A percentile compares a stretch with the other conserved stretches of the same genome.
Conservation (phyloP, 2,113 vertebrate genomes). For the Naja naja region DNA sequence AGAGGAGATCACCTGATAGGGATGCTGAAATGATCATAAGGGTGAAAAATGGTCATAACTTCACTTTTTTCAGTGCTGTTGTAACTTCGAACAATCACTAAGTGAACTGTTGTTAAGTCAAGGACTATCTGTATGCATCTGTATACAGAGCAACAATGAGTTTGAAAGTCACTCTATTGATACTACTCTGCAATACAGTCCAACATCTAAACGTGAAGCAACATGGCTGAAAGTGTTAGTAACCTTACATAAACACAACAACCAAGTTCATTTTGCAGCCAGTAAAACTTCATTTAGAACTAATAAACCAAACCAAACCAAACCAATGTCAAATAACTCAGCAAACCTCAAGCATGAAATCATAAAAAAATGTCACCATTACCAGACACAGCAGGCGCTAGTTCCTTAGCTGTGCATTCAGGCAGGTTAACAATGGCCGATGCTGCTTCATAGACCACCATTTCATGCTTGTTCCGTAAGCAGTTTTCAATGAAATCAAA, state of each 20-base stretch:
- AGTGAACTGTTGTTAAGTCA: too few relatives aligned
- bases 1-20: too few relatives aligned
- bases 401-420: conserved; percentile 78
- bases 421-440: conserved; percentile 79
- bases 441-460: conserved; percentile 82
- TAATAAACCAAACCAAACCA: neutral
- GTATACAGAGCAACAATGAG: neutral
- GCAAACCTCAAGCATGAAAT: neutral
- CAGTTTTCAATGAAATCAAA: conserved; percentile 83
- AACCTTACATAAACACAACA: neutral
- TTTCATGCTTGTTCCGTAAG: conserved; percentile 79
- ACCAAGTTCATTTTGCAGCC: neutral
- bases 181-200: neutral
- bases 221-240: neutral
- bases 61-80: too few relatives aligned
- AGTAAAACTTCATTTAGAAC: conserved; percentile 11
- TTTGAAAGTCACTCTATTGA: neutral
- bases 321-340: neutral
- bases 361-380: conserved; percentile 18
- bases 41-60: too few relatives aligned
- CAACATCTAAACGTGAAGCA: neutral
- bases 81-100: too few relatives aligned
- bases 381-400: conserved; percentile 81
- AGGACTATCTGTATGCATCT: neutral
- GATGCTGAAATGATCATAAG: too few relatives aligned